These are phyloP conservation scores for Oscheius sp. DNA, from an alignment of 1,140 invertebrate genomes.

Conservation along the genomic window DNA sequence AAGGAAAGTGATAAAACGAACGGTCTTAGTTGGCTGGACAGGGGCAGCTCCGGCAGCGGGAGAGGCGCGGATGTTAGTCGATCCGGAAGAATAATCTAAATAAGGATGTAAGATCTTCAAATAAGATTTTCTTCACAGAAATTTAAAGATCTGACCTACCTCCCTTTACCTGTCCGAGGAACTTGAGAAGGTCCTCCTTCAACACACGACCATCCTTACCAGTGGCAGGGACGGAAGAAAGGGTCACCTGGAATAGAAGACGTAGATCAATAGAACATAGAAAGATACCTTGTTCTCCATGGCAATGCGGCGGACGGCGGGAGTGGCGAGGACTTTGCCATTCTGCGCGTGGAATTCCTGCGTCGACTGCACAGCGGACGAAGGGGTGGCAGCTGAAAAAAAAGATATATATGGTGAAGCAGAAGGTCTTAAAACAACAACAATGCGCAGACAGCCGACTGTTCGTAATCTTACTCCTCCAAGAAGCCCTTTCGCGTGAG, in stretches of 20 bases:
- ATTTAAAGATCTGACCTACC: conserved; percentile 8
- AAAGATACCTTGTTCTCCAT: conserved; percentile 76
- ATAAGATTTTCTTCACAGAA: neutral
- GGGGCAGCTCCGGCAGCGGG: conserved; percentile 8
- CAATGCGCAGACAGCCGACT: too few relatives aligned
- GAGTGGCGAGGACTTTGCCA: conserved; percentile 80
- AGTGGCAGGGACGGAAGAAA: conserved; percentile 75
- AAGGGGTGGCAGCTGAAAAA: neutral
- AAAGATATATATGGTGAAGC: neutral
- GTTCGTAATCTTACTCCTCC: too few relatives aligned
- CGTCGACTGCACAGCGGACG: neutral
- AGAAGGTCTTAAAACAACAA: too few relatives aligned
- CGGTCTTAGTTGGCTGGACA: conserved; percentile 22
- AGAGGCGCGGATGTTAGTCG: conserved; percentile 20
- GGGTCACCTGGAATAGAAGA: conserved; percentile 68
- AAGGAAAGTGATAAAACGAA: neutral
- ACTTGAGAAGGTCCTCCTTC: conserved; percentile 87
- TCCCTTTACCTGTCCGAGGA: conserved; percentile 66
- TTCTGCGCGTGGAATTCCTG: neutral
- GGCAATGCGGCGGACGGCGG: conserved; percentile 86
- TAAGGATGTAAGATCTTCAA: too few relatives aligned
- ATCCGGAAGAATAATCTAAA: conserved; percentile 13
- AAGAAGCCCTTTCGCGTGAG: neutral
- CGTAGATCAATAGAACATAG: conserved; percentile 1
- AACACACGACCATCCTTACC: conserved; percentile 87